Evolutionary conservation across 2,888 invertebrate species (phyloP), one percentile per base, ranked within the genome.

Genomic region (Zhuqinia jingwanae): DNA sequence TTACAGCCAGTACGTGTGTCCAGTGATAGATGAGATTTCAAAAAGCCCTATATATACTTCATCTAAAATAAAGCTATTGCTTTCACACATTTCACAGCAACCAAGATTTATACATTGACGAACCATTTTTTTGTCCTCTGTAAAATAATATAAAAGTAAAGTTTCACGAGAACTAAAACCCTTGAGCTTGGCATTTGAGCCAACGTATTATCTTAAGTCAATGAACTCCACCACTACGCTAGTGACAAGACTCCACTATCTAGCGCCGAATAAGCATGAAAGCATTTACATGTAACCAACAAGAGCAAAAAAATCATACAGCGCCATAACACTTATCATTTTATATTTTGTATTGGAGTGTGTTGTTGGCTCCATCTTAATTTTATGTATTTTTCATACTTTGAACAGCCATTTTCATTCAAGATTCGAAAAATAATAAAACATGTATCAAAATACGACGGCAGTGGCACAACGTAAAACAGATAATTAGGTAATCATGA

Each of bases 181-280:
- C 86, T 81, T 86, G 86, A 86, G 86, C 86, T 86, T 86, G 86
- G 86, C 86, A 86, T 79, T 80, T 47, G 47, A 79, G 79, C 80
- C 86, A 86, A 86, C 50, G 79, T 80, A 80, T 76, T 86, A 60
- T 79, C 65, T 76, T 27, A 75, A 86, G 86, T 86, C 86, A 86
- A 86, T 45, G 86, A 86, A 80, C 86, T 86, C 85, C 60, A 60
- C 85, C 60, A 60, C 80, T 45, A 27, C 75, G 36, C 42, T 58
- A 80, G 45, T 42, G 75, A 78, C 75, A 75, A 75, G 27, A 27
- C 70, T 15, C 20, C 25, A 36, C 36, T 36, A 36, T 36, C 36
- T n/a, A n/a, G n/a, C n/a, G n/a, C 5, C 36, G 36, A 36, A 36
- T 36, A 36, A 36, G 36, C 36, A 36, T 3, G 36, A 36, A 36